These are phyloP conservation scores for Plecotus auritus DNA, from an alignment of 2,113 vertebrate species.

Conservation along the genomic window DNA sequence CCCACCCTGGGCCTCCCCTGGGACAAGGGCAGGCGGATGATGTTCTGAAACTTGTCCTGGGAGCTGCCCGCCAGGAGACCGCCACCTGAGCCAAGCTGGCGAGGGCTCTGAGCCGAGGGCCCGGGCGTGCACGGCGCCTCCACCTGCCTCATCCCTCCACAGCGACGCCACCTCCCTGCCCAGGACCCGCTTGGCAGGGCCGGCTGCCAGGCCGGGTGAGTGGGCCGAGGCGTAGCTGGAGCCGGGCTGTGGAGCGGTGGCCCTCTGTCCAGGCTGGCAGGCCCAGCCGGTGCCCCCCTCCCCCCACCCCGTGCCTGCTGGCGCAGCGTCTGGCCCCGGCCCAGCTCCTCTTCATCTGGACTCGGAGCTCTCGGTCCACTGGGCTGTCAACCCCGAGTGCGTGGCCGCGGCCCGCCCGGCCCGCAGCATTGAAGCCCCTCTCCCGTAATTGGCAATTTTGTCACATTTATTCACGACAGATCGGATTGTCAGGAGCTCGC, in stretches of 20 bases:
- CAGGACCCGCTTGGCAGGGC: neutral
- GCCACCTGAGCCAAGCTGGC: neutral
- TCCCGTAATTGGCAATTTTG: constrained; percentile 99
- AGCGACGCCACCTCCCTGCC: neutral
- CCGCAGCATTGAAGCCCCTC: constrained; percentile 91
- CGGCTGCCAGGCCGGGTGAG: neutral
- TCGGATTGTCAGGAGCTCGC: constrained; percentile 88
- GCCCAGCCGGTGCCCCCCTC: neutral
- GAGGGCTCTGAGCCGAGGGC: neutral
- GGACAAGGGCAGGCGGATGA: neutral
- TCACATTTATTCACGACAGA: constrained; percentile 99
- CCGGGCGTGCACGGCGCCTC: neutral
- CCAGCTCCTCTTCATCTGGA: neutral
- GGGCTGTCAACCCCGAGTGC: neutral
- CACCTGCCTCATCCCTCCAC: neutral
- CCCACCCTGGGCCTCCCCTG: neutral
- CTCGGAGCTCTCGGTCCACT: neutral
- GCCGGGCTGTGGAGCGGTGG: neutral
- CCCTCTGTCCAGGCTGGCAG: neutral
- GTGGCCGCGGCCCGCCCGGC: neutral
- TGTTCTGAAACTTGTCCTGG: neutral
- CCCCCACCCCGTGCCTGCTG: neutral
- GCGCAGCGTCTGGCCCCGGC: neutral
- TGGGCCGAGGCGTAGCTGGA: neutral
- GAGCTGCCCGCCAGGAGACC: too few relatives aligned